Conservation (phyloP, 64 coral and sea anemone genomes). For the Pocillopora verrucosa region DNA sequence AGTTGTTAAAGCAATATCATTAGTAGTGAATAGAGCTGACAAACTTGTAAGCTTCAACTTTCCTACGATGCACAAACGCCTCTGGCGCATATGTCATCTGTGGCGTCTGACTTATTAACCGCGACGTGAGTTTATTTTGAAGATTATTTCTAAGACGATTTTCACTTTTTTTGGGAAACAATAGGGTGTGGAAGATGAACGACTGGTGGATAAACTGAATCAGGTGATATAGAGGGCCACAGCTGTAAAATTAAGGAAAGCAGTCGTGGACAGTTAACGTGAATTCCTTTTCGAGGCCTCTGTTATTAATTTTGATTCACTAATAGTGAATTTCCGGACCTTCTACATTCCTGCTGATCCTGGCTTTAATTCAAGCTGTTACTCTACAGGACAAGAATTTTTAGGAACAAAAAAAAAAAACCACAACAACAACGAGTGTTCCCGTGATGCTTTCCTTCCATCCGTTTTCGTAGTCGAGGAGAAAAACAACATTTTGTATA, state of each 20-base stretch:
- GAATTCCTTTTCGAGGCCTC: neutral
- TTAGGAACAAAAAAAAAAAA: too few relatives aligned
- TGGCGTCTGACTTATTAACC: neutral
- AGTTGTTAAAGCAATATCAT: slow-evolving; percentile 26
- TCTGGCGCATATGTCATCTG: neutral
- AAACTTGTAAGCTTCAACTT: neutral
- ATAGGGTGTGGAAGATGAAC: neutral
- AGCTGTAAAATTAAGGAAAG: neutral
- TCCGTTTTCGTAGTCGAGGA: too few relatives aligned
- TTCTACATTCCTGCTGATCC: slow-evolving; percentile 9
- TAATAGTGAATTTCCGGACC: slow-evolving; percentile 17
- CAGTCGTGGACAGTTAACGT: neutral
- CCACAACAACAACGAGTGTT: too few relatives aligned
- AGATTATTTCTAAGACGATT: neutral
- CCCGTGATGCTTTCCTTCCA: too few relatives aligned
- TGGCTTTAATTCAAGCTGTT: slow-evolving; percentile 10
- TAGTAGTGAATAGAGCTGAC: slow-evolving; percentile 21
- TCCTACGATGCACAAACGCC: slow-evolving; percentile 1
- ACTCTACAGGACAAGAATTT: neutral
- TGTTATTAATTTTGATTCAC: slow-evolving; percentile 4
- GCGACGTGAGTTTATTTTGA: neutral
- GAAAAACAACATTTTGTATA: too few relatives aligned
- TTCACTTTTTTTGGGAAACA: neutral
- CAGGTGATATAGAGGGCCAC: neutral
- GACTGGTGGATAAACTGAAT: neutral